Percentiles rank a stretch among this genome's conserved stretches.
phyloP scores from a whole-genome alignment of 2,888 invertebrate genomes.

The Drosophila anomalata region DNA sequence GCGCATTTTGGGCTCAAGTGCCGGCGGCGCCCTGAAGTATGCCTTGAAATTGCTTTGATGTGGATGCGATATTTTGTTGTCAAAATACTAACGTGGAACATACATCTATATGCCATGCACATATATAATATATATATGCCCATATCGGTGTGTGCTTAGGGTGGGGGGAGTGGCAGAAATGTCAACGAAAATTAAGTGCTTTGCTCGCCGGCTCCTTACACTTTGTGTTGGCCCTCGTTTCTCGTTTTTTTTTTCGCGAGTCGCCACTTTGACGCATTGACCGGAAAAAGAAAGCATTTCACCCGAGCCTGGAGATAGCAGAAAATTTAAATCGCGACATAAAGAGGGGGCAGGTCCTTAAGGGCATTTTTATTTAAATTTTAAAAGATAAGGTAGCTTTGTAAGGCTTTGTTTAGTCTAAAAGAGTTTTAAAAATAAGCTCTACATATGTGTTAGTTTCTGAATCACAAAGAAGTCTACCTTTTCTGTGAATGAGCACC shows the following conservation, averaged over 20 bases:
- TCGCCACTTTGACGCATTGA: constrained; percentile 69
- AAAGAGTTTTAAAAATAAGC: too few species aligned
- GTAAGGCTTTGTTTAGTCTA: too few species aligned
- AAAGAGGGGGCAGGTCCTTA: not conserved
- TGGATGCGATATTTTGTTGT: constrained; percentile 51
- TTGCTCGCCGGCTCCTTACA: constrained; percentile 24
- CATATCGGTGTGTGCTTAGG: constrained; percentile 17
- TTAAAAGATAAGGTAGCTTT: too few species aligned
- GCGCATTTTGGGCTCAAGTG: constrained; percentile 44
- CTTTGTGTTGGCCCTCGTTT: constrained; percentile 18
- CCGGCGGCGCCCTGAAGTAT: constrained; percentile 65
- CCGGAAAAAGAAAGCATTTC: constrained; percentile 56
- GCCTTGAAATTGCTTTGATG: constrained; percentile 67
- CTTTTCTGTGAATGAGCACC: too few species aligned
- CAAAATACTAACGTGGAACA: constrained; percentile 40
- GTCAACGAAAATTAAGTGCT: constrained; percentile 45
- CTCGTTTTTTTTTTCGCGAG: not conserved
- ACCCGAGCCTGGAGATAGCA: constrained; percentile 13
- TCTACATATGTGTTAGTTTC: too few species aligned
- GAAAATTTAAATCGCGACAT: constrained; percentile 21
- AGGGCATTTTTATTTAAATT: not conserved
- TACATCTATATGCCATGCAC: constrained; percentile 8
- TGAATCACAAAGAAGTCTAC: too few species aligned
- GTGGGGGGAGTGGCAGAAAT: constrained; percentile 44
- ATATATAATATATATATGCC: constrained; percentile 14